A percentile compares a stretch with the other conserved stretches of the same genome.
Conservation (phyloP, 2,888 invertebrate species). For the Lithophane ornitopus region DNA sequence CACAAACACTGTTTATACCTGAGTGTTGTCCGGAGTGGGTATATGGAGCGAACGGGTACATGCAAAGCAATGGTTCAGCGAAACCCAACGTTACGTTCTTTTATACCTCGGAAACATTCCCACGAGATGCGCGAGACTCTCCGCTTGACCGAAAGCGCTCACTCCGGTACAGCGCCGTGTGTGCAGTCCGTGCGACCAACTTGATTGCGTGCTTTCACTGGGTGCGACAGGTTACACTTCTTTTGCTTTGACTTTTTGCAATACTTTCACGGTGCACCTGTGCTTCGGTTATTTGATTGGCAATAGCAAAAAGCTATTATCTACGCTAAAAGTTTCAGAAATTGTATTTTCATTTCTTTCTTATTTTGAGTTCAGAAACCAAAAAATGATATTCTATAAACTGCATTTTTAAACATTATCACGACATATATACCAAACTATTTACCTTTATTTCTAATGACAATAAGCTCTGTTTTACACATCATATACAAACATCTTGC, state of each 20-base stretch:
- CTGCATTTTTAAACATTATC: not conserved
- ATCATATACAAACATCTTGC: not conserved
- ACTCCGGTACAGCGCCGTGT: slow-evolving; percentile 67
- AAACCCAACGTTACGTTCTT: slow-evolving; percentile 85
- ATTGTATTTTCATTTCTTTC: not conserved
- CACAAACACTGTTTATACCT: slow-evolving; percentile 72
- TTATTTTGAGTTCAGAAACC: not conserved
- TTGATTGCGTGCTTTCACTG: slow-evolving; percentile 81
- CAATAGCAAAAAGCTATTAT: slow-evolving; percentile 9
- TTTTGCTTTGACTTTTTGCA: slow-evolving; percentile 67
- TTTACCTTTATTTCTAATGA: not conserved
- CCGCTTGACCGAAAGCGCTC: slow-evolving; percentile 83
- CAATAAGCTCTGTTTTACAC: not conserved
- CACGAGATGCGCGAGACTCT: slow-evolving; percentile 84
- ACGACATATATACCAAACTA: not conserved
- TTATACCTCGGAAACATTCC: slow-evolving; percentile 89
- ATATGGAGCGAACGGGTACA: slow-evolving; percentile 75
- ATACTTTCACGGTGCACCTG: slow-evolving; percentile 69
- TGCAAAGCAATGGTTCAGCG: slow-evolving; percentile 86
- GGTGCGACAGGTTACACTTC: slow-evolving; percentile 63
- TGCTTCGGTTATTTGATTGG: slow-evolving; percentile 9
- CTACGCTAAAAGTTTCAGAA: not conserved
- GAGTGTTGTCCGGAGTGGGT: slow-evolving; percentile 72
- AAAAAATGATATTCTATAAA: not conserved
- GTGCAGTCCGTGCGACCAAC: slow-evolving; percentile 73